phyloP scores from a whole-genome alignment of 2,113 vertebrate genomes.

The Cryptomyrus ogoouensis region DNA sequence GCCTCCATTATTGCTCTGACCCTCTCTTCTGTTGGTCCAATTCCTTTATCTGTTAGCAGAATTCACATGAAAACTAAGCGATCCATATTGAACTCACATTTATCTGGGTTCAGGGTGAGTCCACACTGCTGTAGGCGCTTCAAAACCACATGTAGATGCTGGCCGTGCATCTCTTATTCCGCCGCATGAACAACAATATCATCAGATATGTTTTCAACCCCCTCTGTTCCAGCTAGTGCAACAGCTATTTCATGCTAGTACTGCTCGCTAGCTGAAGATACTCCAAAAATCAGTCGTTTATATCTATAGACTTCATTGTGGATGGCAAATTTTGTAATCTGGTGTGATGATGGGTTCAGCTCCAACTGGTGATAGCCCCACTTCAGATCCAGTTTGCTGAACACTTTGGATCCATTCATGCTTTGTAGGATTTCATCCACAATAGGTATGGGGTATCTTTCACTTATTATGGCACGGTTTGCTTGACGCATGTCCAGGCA shows the following conservation, averaged over 20 bases:
- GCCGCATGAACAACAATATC: constrained; percentile 26
- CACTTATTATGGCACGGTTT: constrained; percentile 24
- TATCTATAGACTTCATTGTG: constrained; percentile 28
- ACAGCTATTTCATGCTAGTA: not conserved
- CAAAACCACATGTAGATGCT: constrained; percentile 23
- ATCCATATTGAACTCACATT: constrained; percentile 28
- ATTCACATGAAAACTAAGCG: constrained; percentile 22
- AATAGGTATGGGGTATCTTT: constrained; percentile 27
- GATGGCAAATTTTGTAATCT: constrained; percentile 33
- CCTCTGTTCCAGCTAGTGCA: constrained; percentile 31
- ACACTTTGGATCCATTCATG: constrained; percentile 25
- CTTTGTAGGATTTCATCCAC: constrained; percentile 29
- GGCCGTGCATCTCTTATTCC: constrained; percentile 27
- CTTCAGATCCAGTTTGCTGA: constrained; percentile 30
- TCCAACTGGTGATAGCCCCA: constrained; percentile 12
- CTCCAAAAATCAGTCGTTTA: constrained; percentile 34
- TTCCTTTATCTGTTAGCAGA: constrained; percentile 23
- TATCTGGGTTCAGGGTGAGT: constrained; percentile 20
- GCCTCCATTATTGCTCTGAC: constrained; percentile 23
- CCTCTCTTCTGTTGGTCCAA: constrained; percentile 28
- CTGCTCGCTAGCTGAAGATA: not conserved
- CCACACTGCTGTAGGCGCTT: constrained; percentile 14
- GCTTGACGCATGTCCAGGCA: constrained; percentile 30
- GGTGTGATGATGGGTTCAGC: constrained; percentile 16
- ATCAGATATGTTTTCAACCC: constrained; percentile 38